Base-by-base conservation (phyloP, 2,113 vertebrate species). In the Ramphastos sulfuratus region DNA sequence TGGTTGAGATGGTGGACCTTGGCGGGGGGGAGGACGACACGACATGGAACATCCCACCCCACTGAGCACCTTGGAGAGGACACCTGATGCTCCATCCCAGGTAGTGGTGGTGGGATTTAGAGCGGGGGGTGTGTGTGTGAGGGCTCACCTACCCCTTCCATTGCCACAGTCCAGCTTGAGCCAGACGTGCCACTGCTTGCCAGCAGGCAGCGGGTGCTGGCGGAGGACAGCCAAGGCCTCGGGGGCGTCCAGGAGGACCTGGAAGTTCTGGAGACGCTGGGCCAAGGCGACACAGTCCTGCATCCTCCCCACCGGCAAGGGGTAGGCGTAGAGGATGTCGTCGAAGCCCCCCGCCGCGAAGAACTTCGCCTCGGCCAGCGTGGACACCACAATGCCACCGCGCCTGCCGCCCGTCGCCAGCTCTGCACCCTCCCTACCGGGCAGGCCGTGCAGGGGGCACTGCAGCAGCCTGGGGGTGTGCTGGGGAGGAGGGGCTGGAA, bases 81-180 rank as follows among this genome's bases (percentile, higher is more conserved):
- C 17, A 0, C 5, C 1, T 5, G 18, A 1, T 3, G 20, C 5
- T 12, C 91, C 33, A 16, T 15, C 33, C 54, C 37, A 35, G 7
- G 20, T 28, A 2, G 33, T 5, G 1, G 37, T 5, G 50, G 25
- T 4, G 3, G 20, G 6, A 3, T 24, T 8, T 4, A 10, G 35
- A 21, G 42, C 33, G 33, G 7, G 16, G 28, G 10, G 27, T 25
- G 23, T 24, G 50, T 52, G 50, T 52, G 59, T 27, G 10, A 18
- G 33, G 31, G 27, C 27, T 27, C 78, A 66, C 93, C 74, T 77
- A 98, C 98, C 98, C 97, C 98, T 95, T 28, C 96, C 97, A 1
- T 98, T 99, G 17, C 97, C 97, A 14, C 98, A 99, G 89, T 98
- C 98, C 2, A 98, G 96, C 90, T 98, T 98, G 80, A 98, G 91